Evolutionary conservation across 2,113 vertebrate genomes (phyloP).

Genomic region (Mionectes macconnelli): DNA sequence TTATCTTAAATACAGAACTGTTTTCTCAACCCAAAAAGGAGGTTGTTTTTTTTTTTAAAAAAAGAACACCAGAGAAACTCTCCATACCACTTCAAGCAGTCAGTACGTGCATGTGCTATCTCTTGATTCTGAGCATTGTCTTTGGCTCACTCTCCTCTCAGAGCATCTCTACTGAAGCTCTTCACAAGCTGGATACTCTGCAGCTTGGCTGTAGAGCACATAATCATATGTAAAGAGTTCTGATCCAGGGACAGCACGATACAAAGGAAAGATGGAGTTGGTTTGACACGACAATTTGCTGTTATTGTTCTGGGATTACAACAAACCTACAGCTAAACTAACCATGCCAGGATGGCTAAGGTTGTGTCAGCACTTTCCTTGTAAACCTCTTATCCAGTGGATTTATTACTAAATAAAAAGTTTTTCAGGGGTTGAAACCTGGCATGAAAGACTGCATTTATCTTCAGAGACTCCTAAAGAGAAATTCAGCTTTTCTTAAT

Average conservation of each 20-base stretch:
- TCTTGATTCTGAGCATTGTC: background rate
- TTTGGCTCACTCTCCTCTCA: background rate
- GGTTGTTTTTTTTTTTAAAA: no score
- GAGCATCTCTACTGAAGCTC: background rate
- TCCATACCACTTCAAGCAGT: background rate
- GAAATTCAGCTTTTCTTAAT: background rate
- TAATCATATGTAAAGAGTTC: background rate
- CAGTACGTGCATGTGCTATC: background rate
- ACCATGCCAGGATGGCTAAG: background rate
- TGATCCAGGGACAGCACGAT: background rate
- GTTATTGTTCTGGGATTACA: slow-evolving; percentile 37
- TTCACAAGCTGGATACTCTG: background rate
- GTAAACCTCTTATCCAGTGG: slow-evolving; percentile 43
- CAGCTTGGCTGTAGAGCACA: background rate
- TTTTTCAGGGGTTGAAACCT: slow-evolving; percentile 10
- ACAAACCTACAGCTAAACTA: slow-evolving; percentile 48
- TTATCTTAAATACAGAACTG: background rate
- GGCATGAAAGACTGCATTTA: background rate
- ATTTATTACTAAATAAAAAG: slow-evolving; percentile 44
- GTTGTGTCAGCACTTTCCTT: slow-evolving; percentile 35
- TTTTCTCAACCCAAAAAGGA: background rate
- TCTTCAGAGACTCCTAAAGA: background rate
- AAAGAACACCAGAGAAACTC: background rate
- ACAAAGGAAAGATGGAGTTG: slow-evolving; percentile 3
- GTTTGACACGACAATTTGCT: background rate